Conservation (phyloP, 2,797 vertebrate genomes). For the Malacoraja senta region DNA sequence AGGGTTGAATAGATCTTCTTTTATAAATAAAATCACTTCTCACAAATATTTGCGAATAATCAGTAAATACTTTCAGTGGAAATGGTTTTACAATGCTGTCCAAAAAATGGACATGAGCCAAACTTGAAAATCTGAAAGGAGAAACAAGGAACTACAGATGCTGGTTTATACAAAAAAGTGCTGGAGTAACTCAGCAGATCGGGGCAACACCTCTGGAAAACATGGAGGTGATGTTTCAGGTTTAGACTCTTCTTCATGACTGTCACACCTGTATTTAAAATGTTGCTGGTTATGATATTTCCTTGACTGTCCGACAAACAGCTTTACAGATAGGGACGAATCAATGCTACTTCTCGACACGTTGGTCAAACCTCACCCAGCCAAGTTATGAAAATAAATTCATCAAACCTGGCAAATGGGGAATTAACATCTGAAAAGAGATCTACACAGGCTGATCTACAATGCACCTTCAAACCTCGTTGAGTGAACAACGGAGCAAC, state of each 20-base stretch:
- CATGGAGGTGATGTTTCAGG: no score
- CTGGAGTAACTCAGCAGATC: no score
- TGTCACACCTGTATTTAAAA: no score
- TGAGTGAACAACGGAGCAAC: no score
- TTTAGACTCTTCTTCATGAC: no score
- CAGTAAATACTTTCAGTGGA: background rate
- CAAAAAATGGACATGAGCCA: background rate
- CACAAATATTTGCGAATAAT: background rate
- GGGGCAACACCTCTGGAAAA: no score
- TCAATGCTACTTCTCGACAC: background rate
- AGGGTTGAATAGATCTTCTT: background rate
- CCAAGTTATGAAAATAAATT: background rate
- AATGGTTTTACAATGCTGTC: background rate
- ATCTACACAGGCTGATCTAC: no score
- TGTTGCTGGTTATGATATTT: background rate
- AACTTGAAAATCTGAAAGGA: background rate
- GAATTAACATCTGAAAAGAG: background rate
- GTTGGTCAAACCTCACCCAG: background rate
- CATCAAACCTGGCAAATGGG: background rate
- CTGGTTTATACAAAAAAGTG: no score
- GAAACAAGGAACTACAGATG: no score
- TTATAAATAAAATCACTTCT: background rate
- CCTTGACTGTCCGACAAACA: background rate
- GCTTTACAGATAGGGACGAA: background rate
- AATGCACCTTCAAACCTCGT: no score